Evolutionary conservation across 2,888 invertebrate genomes (phyloP).

Genomic region (Pimpla rufipes): DNA sequence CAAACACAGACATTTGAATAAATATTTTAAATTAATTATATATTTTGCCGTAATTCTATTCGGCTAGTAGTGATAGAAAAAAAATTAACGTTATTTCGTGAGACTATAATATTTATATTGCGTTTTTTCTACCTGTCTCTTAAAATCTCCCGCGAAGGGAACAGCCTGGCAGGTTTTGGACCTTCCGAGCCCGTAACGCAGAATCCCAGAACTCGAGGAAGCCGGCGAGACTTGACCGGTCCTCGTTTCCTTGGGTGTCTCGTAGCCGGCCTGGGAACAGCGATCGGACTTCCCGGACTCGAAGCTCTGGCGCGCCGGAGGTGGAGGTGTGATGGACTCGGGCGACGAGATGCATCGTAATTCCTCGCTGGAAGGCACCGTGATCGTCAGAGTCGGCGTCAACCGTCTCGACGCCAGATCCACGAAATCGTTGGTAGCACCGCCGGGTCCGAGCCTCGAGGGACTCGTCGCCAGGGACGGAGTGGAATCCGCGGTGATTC

Average conservation of each 20-base stretch:
- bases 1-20: not conserved
- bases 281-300: constrained; percentile 69
- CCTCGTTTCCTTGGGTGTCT: constrained; percentile 53
- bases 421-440: constrained; percentile 64
- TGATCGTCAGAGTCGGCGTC: constrained; percentile 87
- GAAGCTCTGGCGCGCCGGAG: constrained; percentile 65
- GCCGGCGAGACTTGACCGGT: constrained; percentile 64
- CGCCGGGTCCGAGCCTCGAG: constrained; percentile 47
- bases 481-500: constrained; percentile 68
- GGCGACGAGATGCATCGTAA: constrained; percentile 82
- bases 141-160: constrained; percentile 72
- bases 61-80: no score
- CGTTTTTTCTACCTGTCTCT: constrained; percentile 79
- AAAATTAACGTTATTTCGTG: no score
- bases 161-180: constrained; percentile 72
- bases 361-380: constrained; percentile 88
- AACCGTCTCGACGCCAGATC: constrained; percentile 77
- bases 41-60: no score
- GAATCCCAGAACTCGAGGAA: constrained; percentile 65
- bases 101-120: no score
- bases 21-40: no score
- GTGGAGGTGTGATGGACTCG: constrained; percentile 80
- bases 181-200: constrained; percentile 68
- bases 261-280: constrained; percentile 70
- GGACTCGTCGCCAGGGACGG: constrained; percentile 46